Conservation (phyloP, 2,888 invertebrate species). For the Hybos culiciformis region DNA sequence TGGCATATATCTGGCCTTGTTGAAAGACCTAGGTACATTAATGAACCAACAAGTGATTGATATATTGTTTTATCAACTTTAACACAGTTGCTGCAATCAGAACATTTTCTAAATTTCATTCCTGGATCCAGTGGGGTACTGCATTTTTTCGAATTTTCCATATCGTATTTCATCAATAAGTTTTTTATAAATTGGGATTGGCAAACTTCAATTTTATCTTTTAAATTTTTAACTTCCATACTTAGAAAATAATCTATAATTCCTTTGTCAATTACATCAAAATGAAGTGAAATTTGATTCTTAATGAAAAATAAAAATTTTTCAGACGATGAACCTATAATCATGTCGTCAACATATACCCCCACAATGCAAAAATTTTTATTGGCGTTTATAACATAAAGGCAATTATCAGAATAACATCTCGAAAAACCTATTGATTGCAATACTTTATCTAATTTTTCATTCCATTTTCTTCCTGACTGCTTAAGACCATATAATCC, state of each 20-base stretch:
- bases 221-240: not conserved
- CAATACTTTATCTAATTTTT: not conserved
- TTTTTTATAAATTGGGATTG: slow-evolving; percentile 4
- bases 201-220: not conserved
- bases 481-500: slow-evolving; percentile 5
- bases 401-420: slow-evolving; percentile 3
- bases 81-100: not conserved
- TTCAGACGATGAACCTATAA: not conserved
- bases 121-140: slow-evolving; percentile 7
- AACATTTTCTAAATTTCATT: not conserved
- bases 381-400: not conserved
- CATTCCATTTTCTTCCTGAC: slow-evolving; percentile 4
- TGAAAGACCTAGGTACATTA: slow-evolving; percentile 5
- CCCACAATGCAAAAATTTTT: slow-evolving; percentile 1
- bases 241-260: not conserved
- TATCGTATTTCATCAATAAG: not conserved
- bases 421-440: slow-evolving; percentile 4
- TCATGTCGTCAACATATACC: not conserved
- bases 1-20: slow-evolving; percentile 9
- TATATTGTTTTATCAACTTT: not conserved
- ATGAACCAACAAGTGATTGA: slow-evolving; percentile 9
- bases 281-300: not conserved
- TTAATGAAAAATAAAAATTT: not conserved
- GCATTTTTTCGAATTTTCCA: slow-evolving; percentile 3
- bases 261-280: not conserved